A percentile compares a stretch with the other conserved stretches of the same genome.
These are phyloP conservation scores for Tachuris rubrigastra DNA, from an alignment of 2,113 vertebrate species.

Conservation along the genomic window DNA sequence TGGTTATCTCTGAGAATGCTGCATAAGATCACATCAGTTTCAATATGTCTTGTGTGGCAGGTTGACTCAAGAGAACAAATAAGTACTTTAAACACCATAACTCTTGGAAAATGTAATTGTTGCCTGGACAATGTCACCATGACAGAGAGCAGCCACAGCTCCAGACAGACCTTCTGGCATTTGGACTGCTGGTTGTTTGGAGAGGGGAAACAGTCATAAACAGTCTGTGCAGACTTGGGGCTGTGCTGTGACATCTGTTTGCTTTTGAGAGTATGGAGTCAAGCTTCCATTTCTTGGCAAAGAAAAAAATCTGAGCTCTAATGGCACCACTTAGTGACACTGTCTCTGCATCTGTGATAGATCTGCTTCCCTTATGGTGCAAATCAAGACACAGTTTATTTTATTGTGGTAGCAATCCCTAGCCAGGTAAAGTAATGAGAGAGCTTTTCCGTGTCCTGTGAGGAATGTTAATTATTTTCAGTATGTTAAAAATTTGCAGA, in stretches of 20 bases:
- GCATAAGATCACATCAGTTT: background rate
- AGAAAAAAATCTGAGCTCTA: background rate
- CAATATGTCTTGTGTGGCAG: background rate
- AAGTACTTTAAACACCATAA: background rate
- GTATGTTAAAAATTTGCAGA: conserved; percentile 19
- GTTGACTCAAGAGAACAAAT: background rate
- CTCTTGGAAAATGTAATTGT: background rate
- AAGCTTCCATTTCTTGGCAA: conserved; percentile 16
- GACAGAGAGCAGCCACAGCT: conserved; percentile 15
- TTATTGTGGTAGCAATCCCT: background rate
- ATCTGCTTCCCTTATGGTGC: conserved; percentile 2
- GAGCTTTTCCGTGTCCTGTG: background rate
- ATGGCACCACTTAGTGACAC: background rate
- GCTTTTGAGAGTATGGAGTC: background rate
- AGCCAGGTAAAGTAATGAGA: background rate
- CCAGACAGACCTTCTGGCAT: conserved; percentile 33
- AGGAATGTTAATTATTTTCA: conserved; percentile 18
- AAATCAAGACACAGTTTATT: background rate
- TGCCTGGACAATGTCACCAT: background rate
- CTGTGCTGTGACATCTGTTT: conserved; percentile 38
- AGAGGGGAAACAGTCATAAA: background rate
- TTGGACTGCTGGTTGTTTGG: background rate
- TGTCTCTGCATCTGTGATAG: background rate
- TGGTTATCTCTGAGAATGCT: background rate
- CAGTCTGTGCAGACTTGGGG: background rate